A percentile compares a stretch with the other conserved stretches of the same genome.
Conservation (phyloP, 2,888 invertebrate genomes). For the Melinaea marsaeus region DNA sequence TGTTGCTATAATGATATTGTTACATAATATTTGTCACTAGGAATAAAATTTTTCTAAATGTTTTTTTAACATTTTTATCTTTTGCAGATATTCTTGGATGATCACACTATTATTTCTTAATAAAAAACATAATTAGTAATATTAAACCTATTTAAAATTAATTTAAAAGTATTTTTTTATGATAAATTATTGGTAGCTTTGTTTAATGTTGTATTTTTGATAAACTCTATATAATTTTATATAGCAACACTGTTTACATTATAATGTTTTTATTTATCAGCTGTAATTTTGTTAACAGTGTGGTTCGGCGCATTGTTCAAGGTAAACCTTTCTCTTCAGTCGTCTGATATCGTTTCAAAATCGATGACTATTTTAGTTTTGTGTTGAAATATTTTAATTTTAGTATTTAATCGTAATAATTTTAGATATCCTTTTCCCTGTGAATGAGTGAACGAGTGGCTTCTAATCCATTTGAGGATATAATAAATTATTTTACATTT, state of each 20-base stretch:
- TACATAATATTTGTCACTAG: neutral
- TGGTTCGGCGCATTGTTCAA: constrained; percentile 53
- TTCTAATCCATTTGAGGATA: too few species aligned
- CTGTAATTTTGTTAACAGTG: constrained; percentile 50
- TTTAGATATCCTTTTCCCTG: neutral
- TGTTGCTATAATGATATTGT: constrained; percentile 13
- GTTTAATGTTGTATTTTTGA: neutral
- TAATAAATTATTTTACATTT: constrained; percentile 2
- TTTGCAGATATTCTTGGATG: too few species aligned
- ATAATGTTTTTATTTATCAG: constrained; percentile 38
- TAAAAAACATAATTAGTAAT: too few species aligned
- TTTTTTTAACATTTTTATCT: too few species aligned
- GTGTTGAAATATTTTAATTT: neutral
- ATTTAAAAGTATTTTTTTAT: neutral
- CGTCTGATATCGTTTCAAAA: neutral
- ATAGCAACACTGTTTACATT: constrained; percentile 9
- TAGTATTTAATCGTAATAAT: neutral
- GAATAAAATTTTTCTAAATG: constrained; percentile 16
- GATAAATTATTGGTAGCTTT: neutral
- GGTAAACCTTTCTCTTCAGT: constrained; percentile 50
- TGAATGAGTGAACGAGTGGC: neutral
- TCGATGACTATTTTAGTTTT: neutral
- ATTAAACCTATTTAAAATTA: too few species aligned
- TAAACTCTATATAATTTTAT: neutral
- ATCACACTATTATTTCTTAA: too few species aligned